These are phyloP conservation scores for Barypeithes pellucidus DNA, from an alignment of 2,888 invertebrate genomes.

Conservation along the genomic window DNA sequence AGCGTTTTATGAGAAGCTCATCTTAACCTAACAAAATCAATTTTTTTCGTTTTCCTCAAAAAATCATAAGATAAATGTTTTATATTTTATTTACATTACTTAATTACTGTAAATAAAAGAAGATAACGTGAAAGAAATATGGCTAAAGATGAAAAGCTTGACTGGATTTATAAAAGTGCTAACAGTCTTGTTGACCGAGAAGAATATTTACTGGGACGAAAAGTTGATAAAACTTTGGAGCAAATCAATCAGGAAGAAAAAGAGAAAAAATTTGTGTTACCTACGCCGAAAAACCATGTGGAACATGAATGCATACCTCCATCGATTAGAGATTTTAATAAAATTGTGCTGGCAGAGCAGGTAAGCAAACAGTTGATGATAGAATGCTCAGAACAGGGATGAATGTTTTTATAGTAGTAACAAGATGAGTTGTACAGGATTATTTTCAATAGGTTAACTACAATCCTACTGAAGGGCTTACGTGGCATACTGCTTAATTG, in stretches of 20 bases:
- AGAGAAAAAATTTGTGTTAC: conserved; percentile 64
- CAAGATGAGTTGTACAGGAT: neutral
- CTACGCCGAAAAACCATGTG: conserved; percentile 77
- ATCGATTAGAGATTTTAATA: conserved; percentile 74
- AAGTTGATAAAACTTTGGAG: conserved; percentile 87
- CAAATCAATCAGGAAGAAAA: conserved; percentile 76
- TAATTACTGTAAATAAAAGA: neutral
- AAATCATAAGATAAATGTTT: too few relatives aligned
- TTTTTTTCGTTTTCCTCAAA: too few relatives aligned
- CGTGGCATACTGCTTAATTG: too few relatives aligned
- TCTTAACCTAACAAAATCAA: too few relatives aligned
- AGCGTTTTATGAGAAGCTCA: too few relatives aligned
- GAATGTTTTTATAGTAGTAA: conserved; percentile 34
- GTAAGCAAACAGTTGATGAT: conserved; percentile 53
- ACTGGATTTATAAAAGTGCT: conserved; percentile 91
- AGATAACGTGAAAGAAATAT: conserved; percentile 10
- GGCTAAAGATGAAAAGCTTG: conserved; percentile 77
- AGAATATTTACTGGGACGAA: conserved; percentile 89
- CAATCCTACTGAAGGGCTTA: too few relatives aligned
- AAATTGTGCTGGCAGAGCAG: conserved; percentile 66
- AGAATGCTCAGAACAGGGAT: conserved; percentile 56
- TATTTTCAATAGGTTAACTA: too few relatives aligned
- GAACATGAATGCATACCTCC: conserved; percentile 87
- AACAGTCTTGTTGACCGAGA: conserved; percentile 82
- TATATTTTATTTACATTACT: too few relatives aligned